Base-by-base conservation (phyloP, 2,113 vertebrate genomes). In the Leptobrachium leishanense region DNA sequence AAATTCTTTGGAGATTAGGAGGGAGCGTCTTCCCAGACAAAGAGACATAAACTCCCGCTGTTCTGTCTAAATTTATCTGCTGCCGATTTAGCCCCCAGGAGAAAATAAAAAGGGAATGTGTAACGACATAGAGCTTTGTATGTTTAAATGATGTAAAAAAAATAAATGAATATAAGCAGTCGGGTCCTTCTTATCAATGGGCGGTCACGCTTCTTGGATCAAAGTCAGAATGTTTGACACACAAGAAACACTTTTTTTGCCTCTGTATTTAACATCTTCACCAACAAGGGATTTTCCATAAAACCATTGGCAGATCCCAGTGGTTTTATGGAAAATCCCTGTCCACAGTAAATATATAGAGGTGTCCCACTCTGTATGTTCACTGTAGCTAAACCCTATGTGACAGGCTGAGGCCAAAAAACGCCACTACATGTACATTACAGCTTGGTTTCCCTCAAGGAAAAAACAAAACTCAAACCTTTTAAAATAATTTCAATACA, bases 51-150 rank as follows among this genome's bases (percentile, higher is more conserved):
- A 43, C 15, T 10, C 50, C 44, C 31, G 53, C 44, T 69, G 5
- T 20, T 55, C 46, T 46, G 40, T 67, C 75, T 68, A 54, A 31
- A 43, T 76, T 68, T 68, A 42, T 10, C 63, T 41, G 50, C 53
- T 69, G 75, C n/a, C 44, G 46, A 59, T 15, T 55, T 41, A 77
- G 40, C 41, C 54, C 20, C 55, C 75, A 31, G 20, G 43, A 20
- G 67, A 42, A 42, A 10, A 66, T 46, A 53, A 76, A 6, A 43
- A 42, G 50, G 64, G 39, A 43, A 75, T 67, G 59, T 41, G 43
- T 8, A 54, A 44, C 66, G 8, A 31, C 6, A 3, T 7, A 13
- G 3, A 40, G 64, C 11, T 4, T 39, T 66, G 31, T 6, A 10
- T 40, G 5, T 40, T 9, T 39, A 6, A 6, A 40, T 2, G 41